Percentiles rank a stretch among this genome's conserved stretches.
Evolutionary conservation across 2,797 vertebrate species (phyloP).

Genomic region (Alectoris magna): DNA sequence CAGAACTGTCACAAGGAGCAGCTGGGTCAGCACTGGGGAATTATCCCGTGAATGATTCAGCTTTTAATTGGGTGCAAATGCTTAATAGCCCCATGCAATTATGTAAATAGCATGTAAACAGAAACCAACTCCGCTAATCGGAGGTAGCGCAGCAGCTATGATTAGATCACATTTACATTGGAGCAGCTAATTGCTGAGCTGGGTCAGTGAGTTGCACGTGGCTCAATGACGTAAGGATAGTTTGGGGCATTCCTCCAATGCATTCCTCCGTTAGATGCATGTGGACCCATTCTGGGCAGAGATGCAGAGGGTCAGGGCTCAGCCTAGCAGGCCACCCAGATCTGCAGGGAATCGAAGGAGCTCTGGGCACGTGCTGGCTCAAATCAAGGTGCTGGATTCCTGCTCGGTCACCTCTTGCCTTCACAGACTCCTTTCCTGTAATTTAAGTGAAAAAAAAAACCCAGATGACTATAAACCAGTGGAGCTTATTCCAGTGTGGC

Average conservation of each 20-base stretch:
- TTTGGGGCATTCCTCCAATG: not conserved
- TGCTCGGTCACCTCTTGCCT: not conserved
- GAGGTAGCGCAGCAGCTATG: not conserved
- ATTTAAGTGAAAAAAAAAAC: not conserved
- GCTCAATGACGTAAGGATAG: not conserved
- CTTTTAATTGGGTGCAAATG: slow-evolving; percentile 36
- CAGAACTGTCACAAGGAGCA: not conserved
- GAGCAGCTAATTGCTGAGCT: not conserved
- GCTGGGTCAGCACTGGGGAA: not conserved
- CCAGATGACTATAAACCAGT: not conserved
- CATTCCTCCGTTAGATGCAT: fast-evolving
- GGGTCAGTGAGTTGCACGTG: not conserved
- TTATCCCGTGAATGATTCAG: not conserved
- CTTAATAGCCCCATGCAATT: not conserved
- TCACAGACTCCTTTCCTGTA: not conserved
- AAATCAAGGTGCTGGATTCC: not conserved
- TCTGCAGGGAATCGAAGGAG: fast-evolving
- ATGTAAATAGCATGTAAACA: slow-evolving; percentile 12
- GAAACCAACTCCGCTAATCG: not conserved
- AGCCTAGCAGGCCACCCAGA: not conserved
- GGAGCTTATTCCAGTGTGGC: not conserved
- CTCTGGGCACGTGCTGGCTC: not conserved
- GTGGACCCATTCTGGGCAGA: fast-evolving
- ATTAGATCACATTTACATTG: not conserved
- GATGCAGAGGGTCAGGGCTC: not conserved